Conservation (phyloP, 2,113 vertebrate genomes). For the Xenopus tropicalis region UCB_Xtro_10.0 CM004450.2:99768001-99768500, state of each 20-base stretch:
- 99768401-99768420: background rate
- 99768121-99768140: background rate
- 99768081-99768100: background rate
- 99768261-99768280: background rate
- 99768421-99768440: background rate
- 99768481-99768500: too few relatives aligned
- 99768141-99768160: background rate
- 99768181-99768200: background rate
- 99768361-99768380: background rate
- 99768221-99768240: background rate
- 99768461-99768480: background rate
- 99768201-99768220: background rate
- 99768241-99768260: background rate
- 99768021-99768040: conserved; percentile 11
- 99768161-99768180: background rate
- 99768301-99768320: background rate
- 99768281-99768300: background rate
- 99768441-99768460: background rate
- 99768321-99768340: background rate
- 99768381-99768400: background rate
- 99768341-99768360: background rate
- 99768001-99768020: conserved; percentile 8
- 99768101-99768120: conserved; percentile 14
- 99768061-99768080: background rate
- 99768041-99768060: conserved; percentile 1